Base-by-base conservation (phyloP, 2,888 invertebrate species). In the Sinhomidia bicolor region DNA sequence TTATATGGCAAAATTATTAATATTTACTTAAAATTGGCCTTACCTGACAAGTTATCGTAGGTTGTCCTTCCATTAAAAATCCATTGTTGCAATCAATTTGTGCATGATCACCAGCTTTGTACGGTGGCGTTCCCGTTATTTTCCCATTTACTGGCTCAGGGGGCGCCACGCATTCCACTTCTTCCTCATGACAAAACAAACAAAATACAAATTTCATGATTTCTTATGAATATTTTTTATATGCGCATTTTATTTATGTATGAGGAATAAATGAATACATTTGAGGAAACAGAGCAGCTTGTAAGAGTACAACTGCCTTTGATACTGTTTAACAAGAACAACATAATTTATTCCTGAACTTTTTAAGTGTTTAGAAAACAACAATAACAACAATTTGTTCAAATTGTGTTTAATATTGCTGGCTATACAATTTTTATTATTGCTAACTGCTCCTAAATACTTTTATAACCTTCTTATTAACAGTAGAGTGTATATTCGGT, bases 51-150 rank as follows among this genome's bases (percentile, higher is more conserved):
- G 97, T 97, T 79, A 97, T 96, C 92, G 97, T 97, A 20, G 97
- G 97, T 92, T 97, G 95, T 1, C 98, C 98, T 93, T 97, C 97
- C 95, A 98, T 96, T 95, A 98, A 97, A 94, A 96, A 97, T 92
- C 97, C 97, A 10, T 96, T 96, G 94, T 97, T 96, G 94, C 98
- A 98, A 93, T 96, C 97, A 94, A 97, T 97, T 93, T 97, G 97
- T 29, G 97, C 96, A 81, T 97, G 96, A 93, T 97, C 97, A 0
- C 97, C 97, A 7, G 97, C 97, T 91, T 96, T 95, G 94, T 96
- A 97, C 6, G 96, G 96, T 0, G 96, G 65, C 1, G n/a, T 82
- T 14, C 97, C 97, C 92, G 96, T 96, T 87, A 97, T 96, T 94
- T 96, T 96, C 79, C 97, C 97, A 90, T 97, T 96, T 51, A 95